Evolutionary conservation across 2,797 vertebrate species (phyloP), one percentile per base, ranked within the genome.

Genomic region (Crax fasciolata): DNA sequence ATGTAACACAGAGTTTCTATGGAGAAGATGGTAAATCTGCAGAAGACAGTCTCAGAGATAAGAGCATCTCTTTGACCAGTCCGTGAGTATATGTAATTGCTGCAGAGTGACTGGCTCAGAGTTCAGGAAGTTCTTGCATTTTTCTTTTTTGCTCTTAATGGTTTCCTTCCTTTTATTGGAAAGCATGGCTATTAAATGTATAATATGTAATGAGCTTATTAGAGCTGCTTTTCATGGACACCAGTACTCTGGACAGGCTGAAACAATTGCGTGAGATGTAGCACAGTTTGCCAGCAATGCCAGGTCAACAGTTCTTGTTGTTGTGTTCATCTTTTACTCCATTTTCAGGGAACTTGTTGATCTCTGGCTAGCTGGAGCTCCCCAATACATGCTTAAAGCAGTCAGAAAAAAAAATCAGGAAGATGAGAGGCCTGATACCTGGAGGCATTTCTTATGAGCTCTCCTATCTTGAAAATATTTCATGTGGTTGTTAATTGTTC

Each of bases 391-490:
- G 11, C 38, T 41, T 75, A 71, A 71, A 73, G 38, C 8, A 63
- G 88, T 41, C 73, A 78, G 72, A 65, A 70, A 28, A 57, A 57
- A 63, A 44, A 1, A 2, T 13, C 10, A 59, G 30, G 83, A 66
- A 44, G 4, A 12, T 72, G 21, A 67, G 11, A 18, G 13, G 20
- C 28, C 28, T 17, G 3, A 24, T n/a, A 24, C n/a, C 88, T 57
- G 8, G 32, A 28, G 66, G 23, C 9, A 27, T 68, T 57, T 78
- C 62, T 73, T 61, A 15, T 58, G 43, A 20, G 4, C 68, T 78
- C 65, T 86, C 63, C 84, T 83, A 68, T 58, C 62, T 46, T 78
- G 70, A 71, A 86, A 77, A 52, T 63, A 71, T 57, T 89, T 81
- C 1, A 38, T 68, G 21, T 61, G 27, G 25, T 68, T 90, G 28